These are phyloP conservation scores for Australoheros facetus DNA, from an alignment of 2,797 vertebrate genomes.

Conservation along the genomic window DNA sequence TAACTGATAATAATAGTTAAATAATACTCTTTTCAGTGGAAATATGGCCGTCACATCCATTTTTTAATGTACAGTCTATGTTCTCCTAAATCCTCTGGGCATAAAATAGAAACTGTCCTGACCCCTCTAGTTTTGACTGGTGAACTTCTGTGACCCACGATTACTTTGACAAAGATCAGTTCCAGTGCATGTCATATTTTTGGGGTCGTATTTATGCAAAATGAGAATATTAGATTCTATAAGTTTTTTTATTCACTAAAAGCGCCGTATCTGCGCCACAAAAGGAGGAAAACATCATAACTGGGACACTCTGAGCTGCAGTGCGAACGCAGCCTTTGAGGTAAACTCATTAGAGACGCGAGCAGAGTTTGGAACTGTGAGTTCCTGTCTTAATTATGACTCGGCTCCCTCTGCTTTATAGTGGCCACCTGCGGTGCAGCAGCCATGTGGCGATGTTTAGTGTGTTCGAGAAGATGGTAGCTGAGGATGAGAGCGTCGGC, in stretches of 20 bases:
- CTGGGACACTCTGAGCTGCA: slow-evolving; percentile 19
- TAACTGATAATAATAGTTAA: too few species aligned
- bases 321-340: slow-evolving; percentile 16
- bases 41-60: not conserved
- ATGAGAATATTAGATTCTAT: slow-evolving; percentile 11
- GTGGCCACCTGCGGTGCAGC: slow-evolving; percentile 1
- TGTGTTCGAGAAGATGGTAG: slow-evolving; percentile 1
- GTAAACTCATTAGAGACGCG: slow-evolving; percentile 46
- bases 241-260: slow-evolving; percentile 30
- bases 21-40: too few species aligned
- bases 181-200: not conserved
- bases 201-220: not conserved
- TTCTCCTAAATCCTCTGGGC: not conserved
- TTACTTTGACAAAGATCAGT: not conserved
- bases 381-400: slow-evolving; percentile 24
- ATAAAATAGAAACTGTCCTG: not conserved
- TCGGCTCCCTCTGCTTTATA: slow-evolving; percentile 16
- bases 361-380: not conserved
- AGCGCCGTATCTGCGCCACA: not conserved
- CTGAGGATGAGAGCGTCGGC: not conserved
- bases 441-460: slow-evolving; percentile 10
- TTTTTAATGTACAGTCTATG: not conserved
- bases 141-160: not conserved
- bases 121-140: not conserved
- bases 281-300: slow-evolving; percentile 2